Evolutionary conservation across 2,888 invertebrate species (phyloP), one percentile per base, ranked within the genome.

Genomic region (Tiliacea citrago): DNA sequence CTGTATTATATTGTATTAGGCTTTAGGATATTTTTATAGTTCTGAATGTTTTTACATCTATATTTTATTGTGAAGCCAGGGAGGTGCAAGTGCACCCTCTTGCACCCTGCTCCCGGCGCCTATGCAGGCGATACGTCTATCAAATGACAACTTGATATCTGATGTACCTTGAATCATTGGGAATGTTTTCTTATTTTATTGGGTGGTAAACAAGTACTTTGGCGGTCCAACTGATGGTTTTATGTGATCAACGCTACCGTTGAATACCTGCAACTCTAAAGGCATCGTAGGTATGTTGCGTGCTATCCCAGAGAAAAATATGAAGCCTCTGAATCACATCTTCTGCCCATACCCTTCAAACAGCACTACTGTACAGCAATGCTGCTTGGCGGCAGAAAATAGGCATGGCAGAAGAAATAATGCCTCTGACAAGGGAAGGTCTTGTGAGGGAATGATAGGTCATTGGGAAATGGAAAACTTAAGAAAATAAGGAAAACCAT

Each of bases 81-180:
- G n/a, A n/a, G n/a, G n/a, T n/a, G n/a, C n/a, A n/a, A n/a, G n/a
- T n/a, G n/a, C n/a, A n/a, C n/a, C n/a, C n/a, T n/a, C n/a, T n/a
- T n/a, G n/a, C n/a, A n/a, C n/a, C n/a, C n/a, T n/a, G n/a, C n/a
- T n/a, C n/a, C n/a, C n/a, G n/a, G n/a, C n/a, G n/a, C n/a, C n/a
- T n/a, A n/a, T n/a, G n/a, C n/a, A n/a, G n/a, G n/a, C n/a, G n/a
- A n/a, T n/a, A n/a, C n/a, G n/a, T n/a, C n/a, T n/a, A n/a, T n/a
- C 57, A 24, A 74, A 29, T 58, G 29, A 53, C 42, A 51, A 21
- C 24, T 45, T 67, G 35, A 63, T 45, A 24, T 63, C 63, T 18
- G 7, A 8, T 5, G 16, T 57, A 35, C 24, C n/a, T 68, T 68
- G 10, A 60, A 60, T 21, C n/a, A 47, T 47, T 68, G 39, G 39